A percentile compares a stretch with the other conserved stretches of the same genome.
These are phyloP conservation scores for Sebastes trivittatus DNA, from an alignment of 2,797 vertebrate genomes.

Conservation along the genomic window DNA sequence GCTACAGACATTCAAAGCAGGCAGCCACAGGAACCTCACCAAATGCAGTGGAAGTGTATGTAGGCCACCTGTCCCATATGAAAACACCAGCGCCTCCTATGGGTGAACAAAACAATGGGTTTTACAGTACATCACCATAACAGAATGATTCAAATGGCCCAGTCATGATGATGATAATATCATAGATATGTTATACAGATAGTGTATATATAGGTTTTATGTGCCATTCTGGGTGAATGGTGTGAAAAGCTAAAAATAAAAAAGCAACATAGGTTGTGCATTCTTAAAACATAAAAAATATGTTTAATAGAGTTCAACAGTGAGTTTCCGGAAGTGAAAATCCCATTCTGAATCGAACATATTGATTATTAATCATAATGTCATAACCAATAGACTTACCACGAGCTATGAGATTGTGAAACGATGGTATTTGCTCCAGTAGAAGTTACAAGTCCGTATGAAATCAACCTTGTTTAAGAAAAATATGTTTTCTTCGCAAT, in stretches of 20 bases:
- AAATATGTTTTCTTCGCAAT: background rate
- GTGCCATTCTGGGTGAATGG: constrained; percentile 21
- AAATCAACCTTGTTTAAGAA: background rate
- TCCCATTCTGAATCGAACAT: background rate
- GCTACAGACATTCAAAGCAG: constrained; percentile 78
- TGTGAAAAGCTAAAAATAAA: constrained; percentile 13
- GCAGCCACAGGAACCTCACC: constrained; percentile 83
- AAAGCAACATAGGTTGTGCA: background rate
- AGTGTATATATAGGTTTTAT: constrained; percentile 1
- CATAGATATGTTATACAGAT: constrained; percentile 32
- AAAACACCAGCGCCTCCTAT: constrained; percentile 88
- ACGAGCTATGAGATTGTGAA: background rate
- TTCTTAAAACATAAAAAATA: background rate
- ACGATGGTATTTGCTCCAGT: background rate
- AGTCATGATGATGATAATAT: constrained; percentile 55
- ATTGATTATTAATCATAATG: background rate
- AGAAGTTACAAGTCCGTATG: background rate
- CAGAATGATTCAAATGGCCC: constrained; percentile 66
- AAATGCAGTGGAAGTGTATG: constrained; percentile 85
- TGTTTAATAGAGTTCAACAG: background rate
- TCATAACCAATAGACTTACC: background rate
- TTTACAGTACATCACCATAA: constrained; percentile 76
- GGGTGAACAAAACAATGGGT: constrained; percentile 84
- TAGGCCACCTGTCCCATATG: constrained; percentile 85
- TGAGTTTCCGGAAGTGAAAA: background rate